Percentiles rank a stretch among this genome's conserved stretches.
These are phyloP conservation scores for Xylocampa areola DNA, from an alignment of 2,888 invertebrate species.

Conservation along the genomic window DNA sequence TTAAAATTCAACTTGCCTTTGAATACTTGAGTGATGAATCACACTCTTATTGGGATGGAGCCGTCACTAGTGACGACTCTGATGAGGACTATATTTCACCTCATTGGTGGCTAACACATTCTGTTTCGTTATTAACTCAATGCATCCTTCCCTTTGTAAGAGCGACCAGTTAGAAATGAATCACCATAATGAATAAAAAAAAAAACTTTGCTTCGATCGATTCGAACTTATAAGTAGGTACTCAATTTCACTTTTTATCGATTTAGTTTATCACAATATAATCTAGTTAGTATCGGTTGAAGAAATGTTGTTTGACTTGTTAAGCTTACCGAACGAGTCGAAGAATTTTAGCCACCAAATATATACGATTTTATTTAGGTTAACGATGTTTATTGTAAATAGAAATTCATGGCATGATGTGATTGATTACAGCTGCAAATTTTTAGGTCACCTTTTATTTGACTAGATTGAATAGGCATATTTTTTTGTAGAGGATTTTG, in stretches of 20 bases:
- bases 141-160: constrained; percentile 20
- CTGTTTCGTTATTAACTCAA: constrained; percentile 26
- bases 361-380: constrained; percentile 69
- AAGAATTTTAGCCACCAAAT: constrained; percentile 59
- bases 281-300: constrained; percentile 45
- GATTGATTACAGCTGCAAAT: constrained; percentile 64
- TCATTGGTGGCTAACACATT: constrained; percentile 36
- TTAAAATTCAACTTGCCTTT: constrained; percentile 63
- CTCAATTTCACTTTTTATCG: constrained; percentile 62
- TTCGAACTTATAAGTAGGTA: constrained; percentile 40
- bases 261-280: constrained; percentile 55
- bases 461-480: constrained; percentile 36
- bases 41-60: constrained; percentile 60
- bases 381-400: constrained; percentile 73
- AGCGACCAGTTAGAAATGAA: constrained; percentile 9
- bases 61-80: constrained; percentile 51
- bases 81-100: constrained; percentile 34
- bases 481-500: constrained; percentile 45
- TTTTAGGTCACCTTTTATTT: constrained; percentile 59
- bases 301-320: constrained; percentile 61
- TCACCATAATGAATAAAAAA: too few relatives aligned
- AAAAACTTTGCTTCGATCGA: constrained; percentile 12
- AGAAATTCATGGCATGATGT: constrained; percentile 55
- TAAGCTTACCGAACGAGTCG: constrained; percentile 55
- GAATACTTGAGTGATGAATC: constrained; percentile 66